Evolutionary conservation across 2,888 invertebrate species (phyloP).

Genomic region (Chymomyza fuscimana): DNA sequence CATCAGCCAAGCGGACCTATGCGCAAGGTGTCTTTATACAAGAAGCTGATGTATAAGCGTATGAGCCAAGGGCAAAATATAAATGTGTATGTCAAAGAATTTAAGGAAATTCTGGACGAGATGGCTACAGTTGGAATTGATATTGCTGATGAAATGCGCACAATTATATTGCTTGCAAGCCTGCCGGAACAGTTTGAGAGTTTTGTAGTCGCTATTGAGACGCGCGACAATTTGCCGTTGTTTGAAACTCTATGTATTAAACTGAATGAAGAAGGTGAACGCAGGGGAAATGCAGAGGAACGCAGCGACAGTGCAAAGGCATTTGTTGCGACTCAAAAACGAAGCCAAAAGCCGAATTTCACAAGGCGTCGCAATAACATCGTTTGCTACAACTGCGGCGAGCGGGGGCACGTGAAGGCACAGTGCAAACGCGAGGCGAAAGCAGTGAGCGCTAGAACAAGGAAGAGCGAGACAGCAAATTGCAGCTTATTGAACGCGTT

Average conservation of each 20-base stretch:
- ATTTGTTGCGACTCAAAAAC: too few relatives aligned
- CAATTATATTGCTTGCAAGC: slow-evolving; percentile 11
- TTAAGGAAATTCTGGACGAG: neutral
- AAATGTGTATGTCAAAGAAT: neutral
- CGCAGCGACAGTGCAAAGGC: too few relatives aligned
- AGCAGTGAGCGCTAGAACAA: too few relatives aligned
- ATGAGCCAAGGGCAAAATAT: neutral
- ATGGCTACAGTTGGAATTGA: neutral
- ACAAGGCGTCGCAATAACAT: too few relatives aligned
- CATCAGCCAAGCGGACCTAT: too few relatives aligned
- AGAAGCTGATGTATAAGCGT: neutral
- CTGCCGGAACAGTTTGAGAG: slow-evolving; percentile 8
- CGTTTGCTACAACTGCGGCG: too few relatives aligned
- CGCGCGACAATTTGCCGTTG: slow-evolving; percentile 10
- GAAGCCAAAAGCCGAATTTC: too few relatives aligned
- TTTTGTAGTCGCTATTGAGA: slow-evolving; percentile 18
- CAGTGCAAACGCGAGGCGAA: too few relatives aligned
- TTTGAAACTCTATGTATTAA: slow-evolving; percentile 18
- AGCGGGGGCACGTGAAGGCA: too few relatives aligned
- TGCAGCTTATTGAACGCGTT: too few relatives aligned
- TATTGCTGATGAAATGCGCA: neutral
- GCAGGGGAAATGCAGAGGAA: slow-evolving; percentile 5
- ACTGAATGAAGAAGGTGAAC: slow-evolving; percentile 10
- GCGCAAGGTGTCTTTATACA: neutral
- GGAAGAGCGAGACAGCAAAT: too few relatives aligned